phyloP scores from a whole-genome alignment of 2,797 vertebrate species.

The Macropus fuliginosus region DNA sequence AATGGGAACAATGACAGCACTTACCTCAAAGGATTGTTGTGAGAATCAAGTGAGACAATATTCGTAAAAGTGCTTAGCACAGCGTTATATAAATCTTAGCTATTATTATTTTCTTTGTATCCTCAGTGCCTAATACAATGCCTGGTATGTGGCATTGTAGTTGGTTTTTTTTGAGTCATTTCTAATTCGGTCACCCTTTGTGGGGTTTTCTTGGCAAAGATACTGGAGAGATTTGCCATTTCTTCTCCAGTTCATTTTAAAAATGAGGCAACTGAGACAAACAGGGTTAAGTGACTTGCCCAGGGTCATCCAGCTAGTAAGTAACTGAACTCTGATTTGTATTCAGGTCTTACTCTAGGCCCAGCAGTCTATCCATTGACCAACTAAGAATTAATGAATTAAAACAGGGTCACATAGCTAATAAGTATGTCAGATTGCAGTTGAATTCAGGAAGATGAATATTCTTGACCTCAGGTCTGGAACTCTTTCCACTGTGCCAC shows the following conservation, averaged over 20 bases:
- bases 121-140: neutral
- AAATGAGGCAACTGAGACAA: too few relatives aligned
- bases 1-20: neutral
- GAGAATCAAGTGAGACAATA: neutral
- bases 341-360: too few relatives aligned
- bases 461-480: neutral
- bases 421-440: neutral
- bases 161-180: neutral
- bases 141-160: neutral
- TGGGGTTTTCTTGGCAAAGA: neutral
- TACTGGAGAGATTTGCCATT: neutral
- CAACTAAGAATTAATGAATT: too few relatives aligned
- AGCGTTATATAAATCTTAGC: neutral
- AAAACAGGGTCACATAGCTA: neutral
- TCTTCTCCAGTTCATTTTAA: neutral
- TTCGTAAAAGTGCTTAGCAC: neutral
- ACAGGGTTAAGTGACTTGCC: neutral
- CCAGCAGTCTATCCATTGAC: too few relatives aligned
- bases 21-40: neutral
- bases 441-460: neutral
- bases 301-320: neutral
- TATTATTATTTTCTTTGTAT: neutral
- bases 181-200: neutral
- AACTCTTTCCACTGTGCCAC: neutral
- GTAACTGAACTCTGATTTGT: too few relatives aligned